Evolutionary conservation across 1,140 invertebrate species (phyloP).

Genomic region (Akabosia matsudoensis): DNA sequence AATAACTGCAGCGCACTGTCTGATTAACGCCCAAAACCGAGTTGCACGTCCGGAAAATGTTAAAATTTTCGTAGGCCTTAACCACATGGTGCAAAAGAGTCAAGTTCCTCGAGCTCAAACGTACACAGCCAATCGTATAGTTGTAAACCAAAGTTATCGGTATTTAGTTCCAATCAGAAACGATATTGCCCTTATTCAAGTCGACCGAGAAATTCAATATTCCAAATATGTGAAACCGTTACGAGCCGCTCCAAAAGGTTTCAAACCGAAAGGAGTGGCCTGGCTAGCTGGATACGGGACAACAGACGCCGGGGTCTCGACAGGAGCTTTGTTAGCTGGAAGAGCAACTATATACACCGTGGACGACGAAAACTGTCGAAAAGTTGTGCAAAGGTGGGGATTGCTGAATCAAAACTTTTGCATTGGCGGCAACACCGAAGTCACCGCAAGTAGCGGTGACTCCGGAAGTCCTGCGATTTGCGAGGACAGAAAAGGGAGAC

Average conservation of each 20-base stretch:
- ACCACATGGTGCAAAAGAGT: neutral
- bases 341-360: neutral
- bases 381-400: neutral
- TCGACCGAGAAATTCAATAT: conserved; percentile 6
- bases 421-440: conserved; percentile 2
- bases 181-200: conserved; percentile 13
- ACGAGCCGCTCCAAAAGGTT: neutral
- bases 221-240: conserved; percentile 17
- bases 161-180: neutral
- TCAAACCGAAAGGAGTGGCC: neutral
- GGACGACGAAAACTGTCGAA: neutral
- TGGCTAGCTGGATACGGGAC: conserved; percentile 1
- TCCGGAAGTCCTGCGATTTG: conserved; percentile 1
- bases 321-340: neutral
- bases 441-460: conserved; percentile 5
- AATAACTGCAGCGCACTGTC: neutral
- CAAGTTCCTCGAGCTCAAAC: neutral
- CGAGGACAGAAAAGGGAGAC: neutral
- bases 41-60: neutral
- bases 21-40: neutral
- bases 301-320: neutral
- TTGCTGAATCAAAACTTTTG: neutral
- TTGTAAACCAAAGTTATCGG: neutral
- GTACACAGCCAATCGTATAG: neutral
- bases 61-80: neutral